phyloP scores from a whole-genome alignment of 1,140 invertebrate genomes.

The Lasioglossum baleicum region DNA sequence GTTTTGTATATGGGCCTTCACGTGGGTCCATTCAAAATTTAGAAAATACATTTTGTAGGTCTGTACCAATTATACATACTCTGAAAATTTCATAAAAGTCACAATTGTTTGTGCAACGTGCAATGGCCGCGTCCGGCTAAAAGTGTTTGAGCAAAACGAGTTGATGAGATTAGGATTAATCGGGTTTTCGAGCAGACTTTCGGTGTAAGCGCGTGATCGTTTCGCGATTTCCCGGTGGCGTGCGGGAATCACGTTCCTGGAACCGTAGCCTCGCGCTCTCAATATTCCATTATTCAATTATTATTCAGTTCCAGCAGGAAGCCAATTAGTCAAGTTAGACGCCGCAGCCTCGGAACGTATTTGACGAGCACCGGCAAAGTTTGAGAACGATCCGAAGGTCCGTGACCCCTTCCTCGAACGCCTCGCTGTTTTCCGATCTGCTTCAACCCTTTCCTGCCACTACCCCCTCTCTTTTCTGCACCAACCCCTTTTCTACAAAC shows the following conservation, averaged over 20 bases:
- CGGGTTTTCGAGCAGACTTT: background rate
- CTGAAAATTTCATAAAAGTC: too few species aligned
- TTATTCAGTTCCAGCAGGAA: constrained; percentile 60
- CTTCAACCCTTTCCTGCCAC: background rate
- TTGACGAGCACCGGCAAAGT: constrained; percentile 43
- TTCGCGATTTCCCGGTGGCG: background rate
- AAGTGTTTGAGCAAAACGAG: too few species aligned
- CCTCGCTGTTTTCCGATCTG: constrained; percentile 26
- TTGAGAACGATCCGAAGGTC: constrained; percentile 42
- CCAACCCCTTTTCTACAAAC: too few species aligned
- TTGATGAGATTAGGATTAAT: too few species aligned
- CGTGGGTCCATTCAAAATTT: too few species aligned
- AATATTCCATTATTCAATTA: constrained; percentile 61
- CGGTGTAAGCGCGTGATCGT: background rate
- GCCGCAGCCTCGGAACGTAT: constrained; percentile 44
- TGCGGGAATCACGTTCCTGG: constrained; percentile 40
- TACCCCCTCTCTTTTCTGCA: too few species aligned
- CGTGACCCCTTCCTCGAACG: constrained; percentile 14
- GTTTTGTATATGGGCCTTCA: too few species aligned
- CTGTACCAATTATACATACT: too few species aligned
- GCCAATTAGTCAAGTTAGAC: constrained; percentile 63
- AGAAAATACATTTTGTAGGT: too few species aligned
- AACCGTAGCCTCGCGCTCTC: constrained; percentile 38
- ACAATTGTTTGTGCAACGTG: too few species aligned
- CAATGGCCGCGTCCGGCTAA: too few species aligned